Evolutionary conservation across 2,888 invertebrate species (phyloP), one percentile per base, ranked within the genome.

Genomic region (Oconnorella tubifera): DNA sequence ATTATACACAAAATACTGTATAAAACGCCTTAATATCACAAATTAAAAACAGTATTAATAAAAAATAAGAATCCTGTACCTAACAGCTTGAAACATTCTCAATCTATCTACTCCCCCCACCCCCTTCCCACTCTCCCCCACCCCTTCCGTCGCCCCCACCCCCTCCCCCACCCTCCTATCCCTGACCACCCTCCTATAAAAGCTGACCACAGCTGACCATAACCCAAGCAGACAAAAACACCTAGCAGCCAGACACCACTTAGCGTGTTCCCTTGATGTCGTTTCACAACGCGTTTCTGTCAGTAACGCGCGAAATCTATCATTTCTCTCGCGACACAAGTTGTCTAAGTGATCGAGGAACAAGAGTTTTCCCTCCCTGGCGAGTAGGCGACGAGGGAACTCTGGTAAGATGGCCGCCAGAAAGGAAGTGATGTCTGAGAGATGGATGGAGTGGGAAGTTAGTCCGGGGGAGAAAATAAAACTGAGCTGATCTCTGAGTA

Each of bases 391-490:
- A 19, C 10, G 6, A 19, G 40, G 40, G 19, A 14, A 40, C 40
- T 40, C 40, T 14, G 6, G 40, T 14, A 40, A 40, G 40, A 40
- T 19, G 19, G 40, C 6, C 6, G 40, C 6, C 10, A 40, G 40
- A 19, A 40, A 40, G 40, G 40, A 40, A 19, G 40, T 14, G 40
- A 40, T 40, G 19, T 40, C 40, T 40, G 40, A 40, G 19, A 40
- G 40, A 19, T 40, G 40, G 40, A 19, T 40, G 61, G 73, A 73
- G 3, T 77, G 73, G 40, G 71, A 68, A 28, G 76, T 75, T 51
- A 72, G 66, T 2, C 80, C 40, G 6, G 40, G 10, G 10, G 6
- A 6, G 19, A 40, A 40, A 14, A 19, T 19, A 40, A 40, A 40
- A 6, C 40, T 6, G 10, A 40, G 6, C 40, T 40, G 10, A 40